These are phyloP conservation scores for Falco novaeseelandiae DNA, from an alignment of 2,797 vertebrate genomes.

Conservation along the genomic window DNA sequence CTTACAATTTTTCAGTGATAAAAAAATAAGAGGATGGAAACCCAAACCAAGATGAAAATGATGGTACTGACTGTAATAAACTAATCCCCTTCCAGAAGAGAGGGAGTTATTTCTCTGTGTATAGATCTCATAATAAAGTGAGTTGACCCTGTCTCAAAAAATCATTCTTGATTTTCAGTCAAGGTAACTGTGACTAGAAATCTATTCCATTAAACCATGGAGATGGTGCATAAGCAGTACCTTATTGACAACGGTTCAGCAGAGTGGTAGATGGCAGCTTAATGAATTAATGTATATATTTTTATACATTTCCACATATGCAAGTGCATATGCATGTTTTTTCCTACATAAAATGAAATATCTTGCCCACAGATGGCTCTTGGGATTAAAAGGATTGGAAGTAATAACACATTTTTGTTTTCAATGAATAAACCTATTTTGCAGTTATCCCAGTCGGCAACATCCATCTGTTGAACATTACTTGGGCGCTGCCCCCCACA, in stretches of 20 bases:
- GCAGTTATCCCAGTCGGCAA: constrained; percentile 88
- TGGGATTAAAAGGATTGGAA: constrained; percentile 11
- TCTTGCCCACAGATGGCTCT: constrained; percentile 3
- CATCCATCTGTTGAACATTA: constrained; percentile 86
- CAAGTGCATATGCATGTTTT: not conserved
- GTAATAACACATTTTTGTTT: not conserved
- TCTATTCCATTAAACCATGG: not conserved
- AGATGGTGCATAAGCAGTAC: not conserved
- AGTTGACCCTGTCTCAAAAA: not conserved
- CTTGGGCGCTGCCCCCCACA: constrained; percentile 86
- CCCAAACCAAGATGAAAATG: not conserved
- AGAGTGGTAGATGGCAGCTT: not conserved
- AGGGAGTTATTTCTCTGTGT: not conserved
- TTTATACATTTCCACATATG: not conserved
- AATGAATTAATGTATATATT: not conserved
- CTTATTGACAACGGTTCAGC: not conserved
- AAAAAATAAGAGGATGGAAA: not conserved
- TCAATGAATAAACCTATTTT: constrained; percentile 47
- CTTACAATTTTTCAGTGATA: not conserved
- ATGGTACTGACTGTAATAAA: not conserved
- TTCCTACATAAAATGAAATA: not conserved
- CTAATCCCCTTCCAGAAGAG: not conserved
- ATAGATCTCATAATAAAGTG: not conserved
- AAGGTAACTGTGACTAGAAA: not conserved
- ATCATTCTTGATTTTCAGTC: not conserved